phyloP scores from a whole-genome alignment of 2,888 invertebrate genomes.

The Petrolisthes cinctipes region DNA sequence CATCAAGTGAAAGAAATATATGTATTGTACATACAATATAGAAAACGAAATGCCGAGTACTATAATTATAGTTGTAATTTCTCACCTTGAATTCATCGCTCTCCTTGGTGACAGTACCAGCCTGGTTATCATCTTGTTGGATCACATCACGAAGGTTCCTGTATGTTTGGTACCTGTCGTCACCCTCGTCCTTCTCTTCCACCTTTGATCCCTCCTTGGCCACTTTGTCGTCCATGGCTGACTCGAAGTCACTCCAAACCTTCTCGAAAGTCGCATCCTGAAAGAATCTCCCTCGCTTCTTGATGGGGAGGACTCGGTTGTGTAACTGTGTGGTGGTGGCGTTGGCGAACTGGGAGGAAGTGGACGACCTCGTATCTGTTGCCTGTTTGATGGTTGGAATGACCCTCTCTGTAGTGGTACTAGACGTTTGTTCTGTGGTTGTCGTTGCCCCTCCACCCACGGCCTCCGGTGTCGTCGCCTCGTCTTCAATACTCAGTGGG shows the following conservation, averaged over 20 bases:
- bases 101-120: conserved; percentile 52
- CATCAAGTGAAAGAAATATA: no score
- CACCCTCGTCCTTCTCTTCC: conserved; percentile 12
- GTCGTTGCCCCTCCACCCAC: not conserved
- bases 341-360: not conserved
- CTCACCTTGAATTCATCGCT: conserved; percentile 55
- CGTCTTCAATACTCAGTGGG: conserved; percentile 42
- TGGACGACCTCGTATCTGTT: not conserved
- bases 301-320: conserved; percentile 54
- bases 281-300: conserved; percentile 60
- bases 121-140: conserved; percentile 61
- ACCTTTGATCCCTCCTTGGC: conserved; percentile 21
- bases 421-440: not conserved
- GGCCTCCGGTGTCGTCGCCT: not conserved
- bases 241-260: conserved; percentile 63
- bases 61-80: not conserved
- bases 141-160: conserved; percentile 54
- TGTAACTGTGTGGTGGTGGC: conserved; percentile 11
- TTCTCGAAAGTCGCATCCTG: conserved; percentile 60
- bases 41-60: not conserved
- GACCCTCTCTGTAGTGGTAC: conserved; percentile 11
- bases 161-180: conserved; percentile 55
- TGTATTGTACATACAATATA: not conserved
- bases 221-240: conserved; percentile 59
- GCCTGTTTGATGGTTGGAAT: conserved; percentile 38